phyloP scores from a whole-genome alignment of 2,797 vertebrate species.

The Limnodromus scolopaceus region DNA sequence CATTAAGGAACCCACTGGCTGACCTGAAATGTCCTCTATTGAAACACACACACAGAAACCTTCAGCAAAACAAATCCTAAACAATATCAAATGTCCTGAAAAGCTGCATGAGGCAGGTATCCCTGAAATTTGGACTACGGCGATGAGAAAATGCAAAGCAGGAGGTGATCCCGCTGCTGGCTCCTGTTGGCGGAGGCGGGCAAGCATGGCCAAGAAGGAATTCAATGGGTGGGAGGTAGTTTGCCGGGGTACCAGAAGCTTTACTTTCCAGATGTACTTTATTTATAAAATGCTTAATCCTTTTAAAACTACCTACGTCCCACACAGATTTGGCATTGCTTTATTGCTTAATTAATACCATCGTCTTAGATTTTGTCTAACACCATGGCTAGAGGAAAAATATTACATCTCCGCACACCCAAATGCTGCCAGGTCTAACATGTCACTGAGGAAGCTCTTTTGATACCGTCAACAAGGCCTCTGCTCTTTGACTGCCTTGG shows the following conservation, averaged over 20 bases:
- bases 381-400: not conserved
- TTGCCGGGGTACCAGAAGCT: not conserved
- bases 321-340: slow-evolving; percentile 14
- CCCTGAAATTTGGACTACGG: not conserved
- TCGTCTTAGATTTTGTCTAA: not conserved
- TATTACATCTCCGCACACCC: not conserved
- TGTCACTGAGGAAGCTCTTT: not conserved
- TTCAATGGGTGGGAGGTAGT: not conserved
- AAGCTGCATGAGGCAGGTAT: not conserved
- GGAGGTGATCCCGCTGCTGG: not conserved
- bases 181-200: not conserved
- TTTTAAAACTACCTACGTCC: slow-evolving; percentile 54
- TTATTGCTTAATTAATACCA: slow-evolving; percentile 54
- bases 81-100: not conserved
- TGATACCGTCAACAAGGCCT: not conserved
- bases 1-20: slow-evolving; percentile 67
- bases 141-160: not conserved
- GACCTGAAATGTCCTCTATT: slow-evolving; percentile 65
- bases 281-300: slow-evolving; percentile 34
- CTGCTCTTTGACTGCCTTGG: not conserved
- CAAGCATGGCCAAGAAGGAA: not conserved
- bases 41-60: slow-evolving; percentile 19
- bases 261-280: slow-evolving; percentile 55
- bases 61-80: not conserved
- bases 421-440: not conserved